Conservation (phyloP, 2,113 vertebrate species). For the Elaphurus davidianus region DNA sequence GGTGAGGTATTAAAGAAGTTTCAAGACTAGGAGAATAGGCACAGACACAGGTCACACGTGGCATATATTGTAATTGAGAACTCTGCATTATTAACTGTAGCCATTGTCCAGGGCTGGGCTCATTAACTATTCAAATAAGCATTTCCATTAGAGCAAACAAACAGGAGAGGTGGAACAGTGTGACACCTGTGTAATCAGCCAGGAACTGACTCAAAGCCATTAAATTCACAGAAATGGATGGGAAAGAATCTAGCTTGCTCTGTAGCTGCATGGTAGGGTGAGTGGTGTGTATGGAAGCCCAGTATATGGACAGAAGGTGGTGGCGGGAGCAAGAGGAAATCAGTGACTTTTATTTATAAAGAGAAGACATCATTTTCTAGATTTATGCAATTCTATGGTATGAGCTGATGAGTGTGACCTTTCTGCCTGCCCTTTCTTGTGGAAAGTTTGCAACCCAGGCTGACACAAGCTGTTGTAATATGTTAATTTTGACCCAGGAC, state of each 20-base stretch:
- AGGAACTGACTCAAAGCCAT: constrained; percentile 37
- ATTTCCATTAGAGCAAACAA: neutral
- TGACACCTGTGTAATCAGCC: neutral
- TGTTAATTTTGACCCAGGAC: constrained; percentile 79
- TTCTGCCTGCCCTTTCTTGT: constrained; percentile 66
- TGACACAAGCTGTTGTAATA: constrained; percentile 78
- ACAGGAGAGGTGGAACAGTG: constrained; percentile 4
- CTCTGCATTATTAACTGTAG: constrained; percentile 36
- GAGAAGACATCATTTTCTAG: constrained; percentile 54
- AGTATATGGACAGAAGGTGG: too few species aligned
- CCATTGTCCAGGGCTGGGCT: constrained; percentile 33
- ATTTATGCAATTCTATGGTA: neutral
- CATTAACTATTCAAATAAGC: constrained; percentile 53
- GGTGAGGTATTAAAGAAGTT: constrained; percentile 47
- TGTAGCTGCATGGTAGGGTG: neutral
- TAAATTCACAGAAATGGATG: constrained; percentile 8
- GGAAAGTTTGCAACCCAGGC: constrained; percentile 72
- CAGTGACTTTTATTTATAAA: constrained; percentile 59
- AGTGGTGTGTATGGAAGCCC: neutral
- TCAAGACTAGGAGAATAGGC: neutral
- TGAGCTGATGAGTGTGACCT: constrained; percentile 77
- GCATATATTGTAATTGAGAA: neutral
- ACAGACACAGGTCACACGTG: constrained; percentile 32
- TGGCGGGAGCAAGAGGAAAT: neutral
- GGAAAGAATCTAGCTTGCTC: neutral